Base-by-base conservation (phyloP, 2,888 invertebrate species). In the Cheilosia grossa region DNA sequence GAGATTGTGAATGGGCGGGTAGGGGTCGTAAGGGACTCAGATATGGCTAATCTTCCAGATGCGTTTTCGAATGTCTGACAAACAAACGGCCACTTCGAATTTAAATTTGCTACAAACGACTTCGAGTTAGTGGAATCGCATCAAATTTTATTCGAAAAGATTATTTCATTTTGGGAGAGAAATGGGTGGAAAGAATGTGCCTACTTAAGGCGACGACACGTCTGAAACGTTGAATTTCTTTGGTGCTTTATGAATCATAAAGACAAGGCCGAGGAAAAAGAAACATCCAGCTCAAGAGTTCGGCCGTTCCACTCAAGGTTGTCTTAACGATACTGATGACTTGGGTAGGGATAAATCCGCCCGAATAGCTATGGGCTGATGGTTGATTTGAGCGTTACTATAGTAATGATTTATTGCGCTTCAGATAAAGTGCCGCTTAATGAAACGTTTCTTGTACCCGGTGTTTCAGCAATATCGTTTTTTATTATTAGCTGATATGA, bases 211-310 rank as follows among this genome's bases (percentile, higher is more conserved):
- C 61, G 44, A 44, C n/a, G 44, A 17, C 21, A 21, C 40, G 69
- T 64, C 69, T 74, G 63, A 74, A 77, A 61, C 24, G 53, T 59
- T 63, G 77, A 61, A 83, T 79, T 64, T 53, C 64, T 54, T 44
- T 67, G 66, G 54, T 67, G 56, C 66, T 82, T 82, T 83, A 78
- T 83, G 73, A 78, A 74, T 78, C 79, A 69, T 74, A 83, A 70
- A 74, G 53, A 53, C 44, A 51, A 33, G 10, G 17, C 33, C 63
- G 61, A 63, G 66, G 63, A 78, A 74, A 42, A 69, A 53, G 56
- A 40, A 74, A 59, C 59, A 56, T 51, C 64, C 15, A 67, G 19
- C 30, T 51, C 9, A 58, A 30, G 56, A 63, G 63, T 24, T 51
- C 49, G 17, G 56, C 56, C 24, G 64, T 56, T 15, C 19, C n/a